Evolutionary conservation across 2,797 vertebrate genomes (phyloP).

Genomic region (Melanotaenia nigrans): DNA sequence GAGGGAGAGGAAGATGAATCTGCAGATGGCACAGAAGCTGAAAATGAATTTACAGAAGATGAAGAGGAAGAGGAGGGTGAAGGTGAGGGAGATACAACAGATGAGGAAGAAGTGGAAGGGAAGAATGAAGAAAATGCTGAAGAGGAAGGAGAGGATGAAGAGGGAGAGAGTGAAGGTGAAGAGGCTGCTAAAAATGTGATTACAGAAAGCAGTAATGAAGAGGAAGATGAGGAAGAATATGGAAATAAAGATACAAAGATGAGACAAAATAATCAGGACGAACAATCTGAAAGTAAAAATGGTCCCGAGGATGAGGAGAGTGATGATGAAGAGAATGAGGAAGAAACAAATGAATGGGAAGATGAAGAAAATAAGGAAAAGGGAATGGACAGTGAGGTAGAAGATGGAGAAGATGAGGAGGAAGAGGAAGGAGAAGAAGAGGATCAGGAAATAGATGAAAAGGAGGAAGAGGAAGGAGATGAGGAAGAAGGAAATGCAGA

Average conservation of each 20-base stretch:
- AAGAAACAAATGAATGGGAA: slow-evolving; percentile 5
- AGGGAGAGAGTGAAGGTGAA: neutral
- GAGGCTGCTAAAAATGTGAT: slow-evolving; percentile 4
- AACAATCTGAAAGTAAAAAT: neutral
- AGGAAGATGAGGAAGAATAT: slow-evolving; percentile 34
- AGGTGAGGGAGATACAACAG: neutral
- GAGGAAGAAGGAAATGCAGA: neutral
- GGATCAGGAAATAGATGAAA: neutral
- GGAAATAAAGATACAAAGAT: slow-evolving; percentile 7
- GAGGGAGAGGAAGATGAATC: slow-evolving; percentile 16
- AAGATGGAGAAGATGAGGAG: neutral
- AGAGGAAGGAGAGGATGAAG: slow-evolving; percentile 5
- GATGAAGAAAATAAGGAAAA: neutral
- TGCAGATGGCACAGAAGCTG: neutral
- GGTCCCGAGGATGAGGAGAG: slow-evolving; percentile 19
- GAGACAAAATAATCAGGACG: neutral
- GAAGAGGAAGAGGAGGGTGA: slow-evolving; percentile 17
- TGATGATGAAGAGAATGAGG: slow-evolving; percentile 4
- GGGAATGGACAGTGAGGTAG: slow-evolving; percentile 11
- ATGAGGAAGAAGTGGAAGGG: slow-evolving; percentile 18
- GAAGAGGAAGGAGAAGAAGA: slow-evolving; percentile 28
- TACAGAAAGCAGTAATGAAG: neutral
- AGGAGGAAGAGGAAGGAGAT: slow-evolving; percentile 7
- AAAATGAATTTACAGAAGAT: slow-evolving; percentile 5
- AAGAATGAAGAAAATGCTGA: neutral